A percentile compares a stretch with the other conserved stretches of the same genome.
Conservation (phyloP, 2,797 vertebrate genomes). For the Erithacus rubecula region DNA sequence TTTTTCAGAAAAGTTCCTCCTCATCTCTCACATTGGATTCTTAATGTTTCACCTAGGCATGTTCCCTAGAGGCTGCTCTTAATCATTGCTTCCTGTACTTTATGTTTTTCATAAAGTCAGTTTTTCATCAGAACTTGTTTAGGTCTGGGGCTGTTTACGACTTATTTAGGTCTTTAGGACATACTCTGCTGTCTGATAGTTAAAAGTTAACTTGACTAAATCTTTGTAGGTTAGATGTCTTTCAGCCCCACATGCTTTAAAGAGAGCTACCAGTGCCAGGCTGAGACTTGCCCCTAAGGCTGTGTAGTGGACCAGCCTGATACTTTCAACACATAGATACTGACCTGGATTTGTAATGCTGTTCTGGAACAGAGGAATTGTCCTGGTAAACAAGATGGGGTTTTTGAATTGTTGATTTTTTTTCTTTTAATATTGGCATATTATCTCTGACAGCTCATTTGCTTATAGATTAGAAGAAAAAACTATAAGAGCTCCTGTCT, state of each 20-base stretch:
- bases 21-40: background rate
- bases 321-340: background rate
- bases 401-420: background rate
- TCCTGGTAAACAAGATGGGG: background rate
- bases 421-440: background rate
- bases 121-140: background rate
- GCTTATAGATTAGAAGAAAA: background rate
- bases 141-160: background rate
- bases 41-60: background rate
- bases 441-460: background rate
- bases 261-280: background rate
- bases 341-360: background rate
- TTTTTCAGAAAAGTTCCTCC: background rate
- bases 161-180: too few relatives aligned
- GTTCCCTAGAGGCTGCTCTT: background rate
- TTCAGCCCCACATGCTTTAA: background rate
- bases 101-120: background rate
- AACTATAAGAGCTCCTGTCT: background rate
- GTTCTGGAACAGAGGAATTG: background rate
- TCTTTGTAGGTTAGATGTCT: background rate
- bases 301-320: background rate
- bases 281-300: background rate
- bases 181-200: background rate
- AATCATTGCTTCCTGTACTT: background rate
- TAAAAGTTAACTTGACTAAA: background rate